Base-by-base conservation (phyloP, 2,797 vertebrate species). In the Ctenochaetus hawaiiensis region DNA sequence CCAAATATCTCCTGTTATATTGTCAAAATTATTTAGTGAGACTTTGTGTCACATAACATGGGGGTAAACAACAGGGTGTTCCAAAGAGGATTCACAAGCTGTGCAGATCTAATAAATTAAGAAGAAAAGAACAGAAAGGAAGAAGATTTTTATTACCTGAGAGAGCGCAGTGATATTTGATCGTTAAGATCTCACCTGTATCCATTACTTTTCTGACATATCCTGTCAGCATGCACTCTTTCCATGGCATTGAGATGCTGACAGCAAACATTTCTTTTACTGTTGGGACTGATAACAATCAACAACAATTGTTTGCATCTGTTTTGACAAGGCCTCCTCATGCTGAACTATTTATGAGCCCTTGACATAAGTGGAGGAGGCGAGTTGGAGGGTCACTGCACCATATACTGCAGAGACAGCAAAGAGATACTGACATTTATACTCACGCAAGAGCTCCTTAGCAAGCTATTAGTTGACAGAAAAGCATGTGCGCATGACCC, bases 371-470 rank as follows among this genome's bases (percentile, higher is more conserved):
- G 81, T 65, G 60, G 64, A 67, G 51, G 52, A 61, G 61, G 41
- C 10, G 12, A 74, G 23, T 78, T 63, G 39, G 45, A 75, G 58
- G 78, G 79, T 79, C 53, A 52, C 47, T 17, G 44, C 76, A 44
- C 14, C 0, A 8, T 57, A 23, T 53, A 70, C 56, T 52, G 73
- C 52, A 51, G 59, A 69, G 26, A 82, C 67, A 76, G 78, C 71
- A 67, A 59, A 66, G 60, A 70, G 72, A 78, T 49, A 64, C 59
- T 76, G 65, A 74, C 67, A 63, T 87, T 77, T 81, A 63, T 59
- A 59, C 57, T 17, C 47, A 41, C 12, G 4, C 51, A 53, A 75
- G 60, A 51, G 11, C 16, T 17, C 41, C 53, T 65, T 47, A 61
- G 47, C 44, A 22, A 30, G 37, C 54, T 61, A 61, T 20, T 68